Evolutionary conservation across 2,888 invertebrate genomes (phyloP).

Genomic region (Pogonocherus hispidulus): DNA sequence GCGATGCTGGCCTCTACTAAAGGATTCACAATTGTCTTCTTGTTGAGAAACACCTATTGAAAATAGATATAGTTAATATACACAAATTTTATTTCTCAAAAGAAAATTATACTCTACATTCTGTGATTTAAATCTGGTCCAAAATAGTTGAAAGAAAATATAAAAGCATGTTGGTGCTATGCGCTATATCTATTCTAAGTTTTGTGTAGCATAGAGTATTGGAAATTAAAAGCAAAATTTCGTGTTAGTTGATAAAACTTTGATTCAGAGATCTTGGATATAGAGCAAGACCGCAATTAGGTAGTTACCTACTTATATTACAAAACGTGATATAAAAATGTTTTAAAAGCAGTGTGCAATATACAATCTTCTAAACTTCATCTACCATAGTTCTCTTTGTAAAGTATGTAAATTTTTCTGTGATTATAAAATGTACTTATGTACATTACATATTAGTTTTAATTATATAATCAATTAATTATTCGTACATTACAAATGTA

Average conservation of each 20-base stretch:
- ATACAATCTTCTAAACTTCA: not conserved
- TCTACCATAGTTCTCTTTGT: not conserved
- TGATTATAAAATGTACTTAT: too few relatives aligned
- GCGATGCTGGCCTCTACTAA: slow-evolving; percentile 66
- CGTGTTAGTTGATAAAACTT: slow-evolving; percentile 28
- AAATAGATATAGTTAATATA: slow-evolving; percentile 10
- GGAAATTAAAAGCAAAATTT: slow-evolving; percentile 23
- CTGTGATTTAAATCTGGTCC: slow-evolving; percentile 22
- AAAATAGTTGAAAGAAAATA: slow-evolving; percentile 26
- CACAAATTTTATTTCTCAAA: not conserved
- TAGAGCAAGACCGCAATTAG: not conserved
- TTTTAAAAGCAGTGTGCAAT: too few relatives aligned
- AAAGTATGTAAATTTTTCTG: not conserved
- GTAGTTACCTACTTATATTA: not conserved
- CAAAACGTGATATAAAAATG: not conserved
- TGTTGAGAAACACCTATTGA: slow-evolving; percentile 61
- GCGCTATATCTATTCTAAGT: slow-evolving; percentile 48
- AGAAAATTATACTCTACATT: slow-evolving; percentile 31
- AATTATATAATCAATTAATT: too few relatives aligned
- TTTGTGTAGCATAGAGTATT: slow-evolving; percentile 34
- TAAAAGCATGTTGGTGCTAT: slow-evolving; percentile 43
- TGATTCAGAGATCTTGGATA: not conserved
- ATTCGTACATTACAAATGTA: too few relatives aligned
- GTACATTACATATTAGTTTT: too few relatives aligned
- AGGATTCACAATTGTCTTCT: slow-evolving; percentile 65